phyloP scores from a whole-genome alignment of 2,797 vertebrate species.

The Siniperca undulata region DNA sequence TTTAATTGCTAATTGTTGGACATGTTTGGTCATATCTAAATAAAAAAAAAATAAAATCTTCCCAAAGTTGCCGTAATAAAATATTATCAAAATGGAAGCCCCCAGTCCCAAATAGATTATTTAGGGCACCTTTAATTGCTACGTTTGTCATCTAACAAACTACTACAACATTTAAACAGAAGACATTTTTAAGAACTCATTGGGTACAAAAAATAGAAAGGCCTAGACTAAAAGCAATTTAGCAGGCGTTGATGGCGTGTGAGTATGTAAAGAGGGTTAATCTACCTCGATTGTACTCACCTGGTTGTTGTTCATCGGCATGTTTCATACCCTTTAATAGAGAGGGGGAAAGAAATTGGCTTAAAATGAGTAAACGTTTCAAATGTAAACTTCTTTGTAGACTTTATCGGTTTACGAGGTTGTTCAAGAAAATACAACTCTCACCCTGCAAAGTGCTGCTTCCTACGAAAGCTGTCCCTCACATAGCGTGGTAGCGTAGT shows the following conservation, averaged over 20 bases:
- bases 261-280: too few relatives aligned
- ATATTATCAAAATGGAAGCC: neutral
- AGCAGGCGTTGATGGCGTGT: too few relatives aligned
- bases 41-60: too few relatives aligned
- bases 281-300: slow-evolving; percentile 51
- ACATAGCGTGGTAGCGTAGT: neutral
- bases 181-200: neutral
- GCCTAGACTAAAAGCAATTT: too few relatives aligned
- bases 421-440: neutral
- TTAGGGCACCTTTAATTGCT: neutral
- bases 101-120: neutral
- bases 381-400: neutral
- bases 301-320: slow-evolving; percentile 71
- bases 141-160: neutral
- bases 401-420: neutral
- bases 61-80: neutral
- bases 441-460: neutral
- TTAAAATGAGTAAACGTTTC: neutral
- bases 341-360: neutral
- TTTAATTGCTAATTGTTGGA: too few relatives aligned
- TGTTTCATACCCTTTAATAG: slow-evolving; percentile 29
- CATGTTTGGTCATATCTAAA: too few relatives aligned
- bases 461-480: neutral
- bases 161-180: neutral
- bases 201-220: neutral